Evolutionary conservation across 1,140 invertebrate genomes (phyloP).

Genomic region (Asobara japonica): DNA sequence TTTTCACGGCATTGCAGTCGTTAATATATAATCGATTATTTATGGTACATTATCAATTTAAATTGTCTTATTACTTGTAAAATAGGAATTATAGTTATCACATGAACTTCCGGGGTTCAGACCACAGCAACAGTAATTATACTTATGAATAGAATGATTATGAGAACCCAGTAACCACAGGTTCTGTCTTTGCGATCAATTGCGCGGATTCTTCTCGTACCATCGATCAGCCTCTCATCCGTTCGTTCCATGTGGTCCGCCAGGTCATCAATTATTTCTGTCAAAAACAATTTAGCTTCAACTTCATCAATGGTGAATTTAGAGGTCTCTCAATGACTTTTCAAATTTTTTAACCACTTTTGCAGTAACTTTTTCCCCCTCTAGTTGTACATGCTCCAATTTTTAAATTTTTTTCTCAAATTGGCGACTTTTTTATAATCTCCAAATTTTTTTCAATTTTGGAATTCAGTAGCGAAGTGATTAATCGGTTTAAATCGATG

Average conservation of each 20-base stretch:
- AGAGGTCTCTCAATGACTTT: too few species aligned
- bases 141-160: slow-evolving; percentile 71
- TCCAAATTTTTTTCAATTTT: too few species aligned
- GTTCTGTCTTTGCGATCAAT: slow-evolving; percentile 76
- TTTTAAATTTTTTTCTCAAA: background rate
- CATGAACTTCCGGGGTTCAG: background rate
- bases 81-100: slow-evolving; percentile 14
- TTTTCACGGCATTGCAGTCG: background rate
- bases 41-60: slow-evolving; percentile 23
- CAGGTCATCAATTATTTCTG: slow-evolving; percentile 84
- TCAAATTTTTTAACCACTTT: too few species aligned
- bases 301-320: too few species aligned
- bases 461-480: too few species aligned
- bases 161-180: slow-evolving; percentile 78
- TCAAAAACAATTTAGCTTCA: slow-evolving; percentile 51
- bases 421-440: too few species aligned
- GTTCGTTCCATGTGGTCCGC: slow-evolving; percentile 78
- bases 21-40: background rate
- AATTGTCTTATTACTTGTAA: slow-evolving; percentile 23
- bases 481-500: too few species aligned
- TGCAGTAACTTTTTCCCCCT: background rate
- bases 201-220: slow-evolving; percentile 74
- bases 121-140: slow-evolving; percentile 49
- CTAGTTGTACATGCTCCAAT: background rate
- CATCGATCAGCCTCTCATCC: slow-evolving; percentile 72